phyloP scores from a whole-genome alignment of 2,888 invertebrate species.

The Embidobia sp. region DNA sequence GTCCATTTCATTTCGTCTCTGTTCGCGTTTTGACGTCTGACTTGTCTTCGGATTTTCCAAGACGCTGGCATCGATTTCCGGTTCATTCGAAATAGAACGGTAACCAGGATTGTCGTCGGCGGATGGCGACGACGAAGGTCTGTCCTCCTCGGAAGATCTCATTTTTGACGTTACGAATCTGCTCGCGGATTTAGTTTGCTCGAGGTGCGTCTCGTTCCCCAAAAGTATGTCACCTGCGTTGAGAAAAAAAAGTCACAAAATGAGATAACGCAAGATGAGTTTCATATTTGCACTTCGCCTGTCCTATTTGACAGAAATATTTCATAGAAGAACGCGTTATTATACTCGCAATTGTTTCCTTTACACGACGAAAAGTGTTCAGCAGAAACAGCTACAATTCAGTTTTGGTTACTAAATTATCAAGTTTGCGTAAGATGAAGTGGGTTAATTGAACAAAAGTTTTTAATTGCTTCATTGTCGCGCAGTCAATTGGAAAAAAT shows the following conservation, averaged over 20 bases:
- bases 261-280: conserved; percentile 20
- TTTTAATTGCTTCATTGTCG: no score
- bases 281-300: conserved; percentile 29
- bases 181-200: conserved; percentile 80
- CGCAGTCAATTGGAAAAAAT: no score
- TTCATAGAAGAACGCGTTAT: no score
- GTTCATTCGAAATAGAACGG: conserved; percentile 70
- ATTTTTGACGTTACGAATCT: conserved; percentile 63
- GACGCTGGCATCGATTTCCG: conserved; percentile 68
- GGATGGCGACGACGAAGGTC: conserved; percentile 72
- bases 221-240: conserved; percentile 78
- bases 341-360: background rate
- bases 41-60: conserved; percentile 62
- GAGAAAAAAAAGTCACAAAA: conserved; percentile 33
- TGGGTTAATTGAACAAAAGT: no score
- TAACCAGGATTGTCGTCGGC: conserved; percentile 72
- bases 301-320: background rate
- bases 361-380: no score
- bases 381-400: no score
- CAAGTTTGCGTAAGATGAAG: no score
- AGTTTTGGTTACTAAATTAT: no score
- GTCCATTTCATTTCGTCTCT: conserved; percentile 57
- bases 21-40: conserved; percentile 67
- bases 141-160: conserved; percentile 67
- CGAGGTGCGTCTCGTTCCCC: conserved; percentile 78